Evolutionary conservation across 1,140 invertebrate species (phyloP).

Genomic region (Grapholita molesta): DNA sequence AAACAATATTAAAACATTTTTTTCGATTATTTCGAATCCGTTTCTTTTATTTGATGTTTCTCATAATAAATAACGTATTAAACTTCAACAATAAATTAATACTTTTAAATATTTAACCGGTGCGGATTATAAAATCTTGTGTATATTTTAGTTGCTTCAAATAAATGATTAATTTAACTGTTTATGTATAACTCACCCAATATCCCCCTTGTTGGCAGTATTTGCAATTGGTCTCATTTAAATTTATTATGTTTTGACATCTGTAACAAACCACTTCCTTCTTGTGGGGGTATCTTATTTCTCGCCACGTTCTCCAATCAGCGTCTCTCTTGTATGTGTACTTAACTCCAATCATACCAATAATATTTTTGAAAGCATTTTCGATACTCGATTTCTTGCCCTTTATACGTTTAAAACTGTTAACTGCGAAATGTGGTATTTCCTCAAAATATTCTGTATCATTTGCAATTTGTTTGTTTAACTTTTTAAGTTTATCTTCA

Average conservation of each 20-base stretch:
- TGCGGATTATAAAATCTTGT: too few species aligned
- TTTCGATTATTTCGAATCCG: too few species aligned
- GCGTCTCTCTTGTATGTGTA: constrained; percentile 45
- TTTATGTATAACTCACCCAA: constrained; percentile 37
- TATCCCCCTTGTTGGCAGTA: constrained; percentile 32
- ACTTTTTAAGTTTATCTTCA: constrained; percentile 18
- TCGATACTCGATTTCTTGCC: constrained; percentile 32
- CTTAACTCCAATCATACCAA: constrained; percentile 40
- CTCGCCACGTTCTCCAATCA: constrained; percentile 50
- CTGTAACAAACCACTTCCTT: constrained; percentile 36
- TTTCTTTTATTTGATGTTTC: too few species aligned
- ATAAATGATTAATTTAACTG: background rate
- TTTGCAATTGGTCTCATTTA: constrained; percentile 19
- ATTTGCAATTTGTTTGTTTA: constrained; percentile 24
- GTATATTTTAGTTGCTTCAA: too few species aligned
- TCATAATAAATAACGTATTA: too few species aligned
- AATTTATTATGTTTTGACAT: constrained; percentile 31
- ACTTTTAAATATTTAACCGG: too few species aligned
- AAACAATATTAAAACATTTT: too few species aligned
- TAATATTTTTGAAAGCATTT: constrained; percentile 35
- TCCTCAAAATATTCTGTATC: constrained; percentile 32
- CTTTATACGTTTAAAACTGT: constrained; percentile 9
- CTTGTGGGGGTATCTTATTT: constrained; percentile 25
- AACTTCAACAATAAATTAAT: too few species aligned
- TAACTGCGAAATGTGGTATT: constrained; percentile 32